Conservation (phyloP, 1,140 invertebrate genomes). For the Parapsyche elsis region DNA sequence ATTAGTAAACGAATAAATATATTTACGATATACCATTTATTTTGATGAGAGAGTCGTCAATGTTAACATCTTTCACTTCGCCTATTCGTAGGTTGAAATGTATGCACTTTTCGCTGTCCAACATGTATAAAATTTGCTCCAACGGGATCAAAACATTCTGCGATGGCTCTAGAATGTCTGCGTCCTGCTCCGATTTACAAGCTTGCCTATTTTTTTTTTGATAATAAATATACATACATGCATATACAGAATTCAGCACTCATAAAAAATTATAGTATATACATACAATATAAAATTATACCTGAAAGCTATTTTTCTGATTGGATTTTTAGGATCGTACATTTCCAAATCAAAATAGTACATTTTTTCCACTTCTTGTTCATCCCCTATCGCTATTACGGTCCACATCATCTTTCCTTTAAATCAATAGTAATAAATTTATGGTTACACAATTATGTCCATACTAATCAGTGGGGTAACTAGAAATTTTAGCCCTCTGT, state of each 20-base stretch:
- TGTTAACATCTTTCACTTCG: not conserved
- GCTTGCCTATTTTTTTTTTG: slow-evolving; percentile 57
- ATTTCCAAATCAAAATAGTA: slow-evolving; percentile 67
- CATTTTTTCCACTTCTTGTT: slow-evolving; percentile 46
- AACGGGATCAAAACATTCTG: slow-evolving; percentile 68
- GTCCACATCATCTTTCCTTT: slow-evolving; percentile 68
- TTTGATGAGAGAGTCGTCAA: not conserved
- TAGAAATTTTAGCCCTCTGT: too few species aligned
- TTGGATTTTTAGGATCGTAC: slow-evolving; percentile 62
- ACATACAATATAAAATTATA: slow-evolving; percentile 38
- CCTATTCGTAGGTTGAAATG: slow-evolving; percentile 45
- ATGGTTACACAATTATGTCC: not conserved
- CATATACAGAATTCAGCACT: not conserved
- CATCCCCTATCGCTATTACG: slow-evolving; percentile 64
- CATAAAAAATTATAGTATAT: slow-evolving; percentile 30
- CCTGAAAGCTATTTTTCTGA: slow-evolving; percentile 66
- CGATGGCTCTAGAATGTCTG: slow-evolving; percentile 65
- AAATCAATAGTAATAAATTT: not conserved
- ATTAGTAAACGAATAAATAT: too few species aligned
- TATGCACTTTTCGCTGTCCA: slow-evolving; percentile 61
- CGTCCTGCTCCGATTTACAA: slow-evolving; percentile 65
- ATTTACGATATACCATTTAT: not conserved
- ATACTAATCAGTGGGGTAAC: too few species aligned
- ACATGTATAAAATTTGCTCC: slow-evolving; percentile 67
- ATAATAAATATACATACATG: slow-evolving; percentile 27